A percentile compares a stretch with the other conserved stretches of the same genome.
Evolutionary conservation across 2,888 invertebrate species (phyloP).

Genomic region (Melikaiella ostensackeni): DNA sequence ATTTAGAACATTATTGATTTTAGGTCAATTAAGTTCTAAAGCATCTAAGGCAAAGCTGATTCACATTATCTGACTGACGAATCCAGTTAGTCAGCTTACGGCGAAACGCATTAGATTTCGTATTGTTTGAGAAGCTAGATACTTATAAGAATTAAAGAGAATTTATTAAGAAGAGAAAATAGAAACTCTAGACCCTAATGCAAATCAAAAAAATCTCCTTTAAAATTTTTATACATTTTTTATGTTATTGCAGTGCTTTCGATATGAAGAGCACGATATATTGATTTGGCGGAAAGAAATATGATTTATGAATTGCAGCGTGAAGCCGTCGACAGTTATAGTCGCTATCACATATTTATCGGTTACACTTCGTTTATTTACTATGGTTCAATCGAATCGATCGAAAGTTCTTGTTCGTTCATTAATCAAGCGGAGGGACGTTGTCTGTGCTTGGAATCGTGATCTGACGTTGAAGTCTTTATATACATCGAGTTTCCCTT

Average conservation of each 20-base stretch:
- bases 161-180: too few species aligned
- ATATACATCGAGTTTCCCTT: conserved; percentile 24
- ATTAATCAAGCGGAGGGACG: conserved; percentile 49
- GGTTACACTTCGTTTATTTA: conserved; percentile 59
- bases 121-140: too few species aligned
- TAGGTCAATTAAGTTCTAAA: too few species aligned
- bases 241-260: neutral
- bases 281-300: conserved; percentile 40
- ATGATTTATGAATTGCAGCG: conserved; percentile 62
- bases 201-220: too few species aligned
- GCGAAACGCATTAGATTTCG: too few species aligned
- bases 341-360: conserved; percentile 65
- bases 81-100: too few species aligned
- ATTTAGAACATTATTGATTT: too few species aligned
- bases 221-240: too few species aligned
- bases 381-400: conserved; percentile 66
- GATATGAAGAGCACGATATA: neutral
- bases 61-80: too few species aligned
- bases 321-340: conserved; percentile 60
- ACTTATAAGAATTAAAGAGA: too few species aligned
- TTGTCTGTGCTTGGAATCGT: conserved; percentile 15
- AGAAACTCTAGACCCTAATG: too few species aligned
- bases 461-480: conserved; percentile 39
- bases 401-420: conserved; percentile 59
- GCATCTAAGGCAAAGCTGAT: too few species aligned